phyloP scores from a whole-genome alignment of 2,113 vertebrate genomes.

The Platichthys flesus region DNA sequence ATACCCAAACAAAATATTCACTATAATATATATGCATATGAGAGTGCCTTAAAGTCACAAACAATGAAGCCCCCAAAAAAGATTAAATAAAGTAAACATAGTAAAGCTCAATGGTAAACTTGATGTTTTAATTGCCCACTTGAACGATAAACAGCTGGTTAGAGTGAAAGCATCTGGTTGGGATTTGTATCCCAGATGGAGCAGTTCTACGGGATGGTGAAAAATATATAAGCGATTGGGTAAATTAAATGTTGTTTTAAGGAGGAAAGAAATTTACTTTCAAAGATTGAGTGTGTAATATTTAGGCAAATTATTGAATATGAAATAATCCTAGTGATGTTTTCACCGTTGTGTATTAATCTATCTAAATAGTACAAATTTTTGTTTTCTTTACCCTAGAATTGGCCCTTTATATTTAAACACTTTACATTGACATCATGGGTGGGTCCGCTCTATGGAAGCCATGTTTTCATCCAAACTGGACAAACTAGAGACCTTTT shows the following conservation, averaged over 20 bases:
- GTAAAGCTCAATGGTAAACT: background rate
- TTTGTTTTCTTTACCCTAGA: too few species aligned
- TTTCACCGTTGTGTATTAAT: too few species aligned
- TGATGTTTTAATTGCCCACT: background rate
- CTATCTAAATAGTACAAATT: too few species aligned
- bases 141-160: background rate
- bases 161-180: background rate
- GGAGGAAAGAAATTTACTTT: background rate
- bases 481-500: too few species aligned
- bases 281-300: background rate
- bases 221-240: background rate
- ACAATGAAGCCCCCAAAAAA: background rate
- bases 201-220: background rate
- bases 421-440: too few species aligned
- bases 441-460: too few species aligned
- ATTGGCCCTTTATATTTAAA: too few species aligned
- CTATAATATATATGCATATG: background rate
- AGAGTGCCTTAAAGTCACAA: background rate
- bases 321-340: too few species aligned
- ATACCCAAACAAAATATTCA: constrained; percentile 21
- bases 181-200: background rate
- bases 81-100: background rate
- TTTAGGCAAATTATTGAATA: too few species aligned
- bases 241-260: background rate
- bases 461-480: too few species aligned